phyloP scores from a whole-genome alignment of 2,888 invertebrate genomes.

The Apamea crenata region DNA sequence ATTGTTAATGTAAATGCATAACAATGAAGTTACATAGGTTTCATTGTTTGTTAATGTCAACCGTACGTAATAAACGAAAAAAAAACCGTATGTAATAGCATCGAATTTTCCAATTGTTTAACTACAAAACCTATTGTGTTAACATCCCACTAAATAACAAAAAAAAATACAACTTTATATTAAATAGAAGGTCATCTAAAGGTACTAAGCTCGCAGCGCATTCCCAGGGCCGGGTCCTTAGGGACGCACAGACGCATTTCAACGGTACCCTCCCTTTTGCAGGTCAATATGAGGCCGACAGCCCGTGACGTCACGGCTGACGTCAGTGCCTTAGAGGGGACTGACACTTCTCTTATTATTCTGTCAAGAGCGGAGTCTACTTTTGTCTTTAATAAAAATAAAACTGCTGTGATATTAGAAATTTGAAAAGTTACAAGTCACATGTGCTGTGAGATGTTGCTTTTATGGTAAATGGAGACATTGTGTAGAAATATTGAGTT shows the following conservation, averaged over 20 bases:
- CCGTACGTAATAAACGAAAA: not conserved
- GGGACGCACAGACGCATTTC: slow-evolving; percentile 53
- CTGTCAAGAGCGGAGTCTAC: slow-evolving; percentile 20
- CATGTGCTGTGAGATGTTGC: not conserved
- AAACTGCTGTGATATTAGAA: slow-evolving; percentile 1
- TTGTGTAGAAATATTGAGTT: slow-evolving; percentile 9
- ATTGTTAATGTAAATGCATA: not conserved
- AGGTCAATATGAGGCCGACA: slow-evolving; percentile 64
- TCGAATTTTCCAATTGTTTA: not conserved
- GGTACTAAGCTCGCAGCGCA: slow-evolving; percentile 3
- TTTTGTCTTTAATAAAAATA: slow-evolving; percentile 32
- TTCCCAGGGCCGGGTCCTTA: slow-evolving; percentile 22
- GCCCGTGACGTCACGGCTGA: slow-evolving; percentile 64
- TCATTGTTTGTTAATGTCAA: slow-evolving; percentile 8
- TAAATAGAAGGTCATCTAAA: slow-evolving; percentile 26
- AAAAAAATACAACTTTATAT: not conserved
- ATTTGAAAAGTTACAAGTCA: not conserved
- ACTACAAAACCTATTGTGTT: not conserved
- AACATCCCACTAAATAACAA: not conserved
- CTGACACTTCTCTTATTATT: slow-evolving; percentile 48
- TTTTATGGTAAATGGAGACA: not conserved
- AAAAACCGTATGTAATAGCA: not conserved
- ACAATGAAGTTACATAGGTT: slow-evolving; percentile 1
- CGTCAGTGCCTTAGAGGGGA: slow-evolving; percentile 50
- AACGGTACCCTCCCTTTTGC: slow-evolving; percentile 34